Percentiles rank a stretch among this genome's conserved stretches.
These are phyloP conservation scores for Chitala chitala DNA, from an alignment of 2,113 vertebrate species.

Conservation along the genomic window DNA sequence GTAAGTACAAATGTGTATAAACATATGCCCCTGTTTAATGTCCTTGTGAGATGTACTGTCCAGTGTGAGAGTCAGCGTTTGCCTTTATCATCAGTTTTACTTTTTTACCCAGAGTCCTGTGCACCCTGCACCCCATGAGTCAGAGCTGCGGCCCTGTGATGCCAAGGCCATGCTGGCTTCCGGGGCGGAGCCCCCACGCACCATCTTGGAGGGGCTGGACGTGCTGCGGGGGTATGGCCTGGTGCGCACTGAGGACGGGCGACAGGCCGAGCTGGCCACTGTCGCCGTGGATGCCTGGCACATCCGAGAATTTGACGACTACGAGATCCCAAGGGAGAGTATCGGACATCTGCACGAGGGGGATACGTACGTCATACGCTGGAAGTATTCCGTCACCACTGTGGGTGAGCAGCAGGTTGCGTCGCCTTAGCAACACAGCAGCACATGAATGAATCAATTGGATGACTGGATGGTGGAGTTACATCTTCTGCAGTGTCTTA, in stretches of 20 bases:
- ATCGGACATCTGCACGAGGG: slow-evolving; percentile 65
- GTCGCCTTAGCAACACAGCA: no score
- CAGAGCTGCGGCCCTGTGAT: slow-evolving; percentile 60
- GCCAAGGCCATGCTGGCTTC: slow-evolving; percentile 53
- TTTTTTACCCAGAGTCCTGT: slow-evolving; percentile 50
- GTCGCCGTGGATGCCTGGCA: slow-evolving; percentile 64
- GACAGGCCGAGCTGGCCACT: slow-evolving; percentile 60
- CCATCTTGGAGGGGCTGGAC: slow-evolving; percentile 62
- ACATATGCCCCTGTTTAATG: no score
- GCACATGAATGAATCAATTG: background rate
- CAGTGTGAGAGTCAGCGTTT: background rate
- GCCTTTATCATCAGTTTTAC: background rate
- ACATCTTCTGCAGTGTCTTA: no score
- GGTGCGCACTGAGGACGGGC: slow-evolving; percentile 57
- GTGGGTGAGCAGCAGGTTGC: slow-evolving; percentile 51
- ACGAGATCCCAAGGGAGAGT: slow-evolving; percentile 54
- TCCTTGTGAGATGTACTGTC: no score
- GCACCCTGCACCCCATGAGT: slow-evolving; percentile 37
- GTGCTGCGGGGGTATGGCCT: slow-evolving; percentile 63
- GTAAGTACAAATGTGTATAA: no score
- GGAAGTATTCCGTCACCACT: slow-evolving; percentile 68
- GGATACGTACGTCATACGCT: slow-evolving; percentile 68
- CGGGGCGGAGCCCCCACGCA: slow-evolving; percentile 37
- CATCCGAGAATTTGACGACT: slow-evolving; percentile 65
- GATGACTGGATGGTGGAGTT: no score